Percentiles rank a stretch among this genome's conserved stretches.
phyloP scores from a whole-genome alignment of 2,888 invertebrate genomes.

The Ectemnius lituratus region DNA sequence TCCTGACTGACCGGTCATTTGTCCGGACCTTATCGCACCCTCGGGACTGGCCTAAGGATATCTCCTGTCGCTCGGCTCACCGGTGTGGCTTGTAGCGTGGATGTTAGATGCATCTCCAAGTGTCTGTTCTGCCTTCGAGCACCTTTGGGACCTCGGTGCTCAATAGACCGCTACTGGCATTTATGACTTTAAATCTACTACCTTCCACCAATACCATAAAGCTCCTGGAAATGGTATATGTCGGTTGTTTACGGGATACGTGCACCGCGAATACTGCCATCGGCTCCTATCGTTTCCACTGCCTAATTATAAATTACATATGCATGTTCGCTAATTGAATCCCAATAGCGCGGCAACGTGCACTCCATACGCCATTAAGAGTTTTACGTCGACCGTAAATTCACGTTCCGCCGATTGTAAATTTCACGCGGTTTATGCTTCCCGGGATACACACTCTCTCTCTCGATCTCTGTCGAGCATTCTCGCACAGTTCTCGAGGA shows the following conservation, averaged over 20 bases:
- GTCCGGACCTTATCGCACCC: conserved; percentile 76
- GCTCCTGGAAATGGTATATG: conserved; percentile 16
- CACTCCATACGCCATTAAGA: neutral
- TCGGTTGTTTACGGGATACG: conserved; percentile 29
- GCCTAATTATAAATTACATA: conserved; percentile 4
- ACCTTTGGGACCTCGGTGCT: conserved; percentile 39
- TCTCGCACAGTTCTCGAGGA: neutral
- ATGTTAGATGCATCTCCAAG: conserved; percentile 59
- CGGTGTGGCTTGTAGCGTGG: conserved; percentile 46
- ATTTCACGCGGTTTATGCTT: no score
- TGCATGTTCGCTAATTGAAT: conserved; percentile 1
- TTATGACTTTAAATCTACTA: conserved; percentile 45
- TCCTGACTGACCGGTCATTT: conserved; percentile 73
- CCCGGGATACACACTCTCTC: no score
- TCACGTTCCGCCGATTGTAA: no score
- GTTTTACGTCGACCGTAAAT: neutral
- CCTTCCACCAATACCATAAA: conserved; percentile 34
- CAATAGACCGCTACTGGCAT: conserved; percentile 19
- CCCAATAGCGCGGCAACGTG: neutral
- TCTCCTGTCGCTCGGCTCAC: conserved; percentile 12
- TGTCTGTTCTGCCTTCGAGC: conserved; percentile 29
- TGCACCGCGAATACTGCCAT: neutral
- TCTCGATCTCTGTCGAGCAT: neutral
- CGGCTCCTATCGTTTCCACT: conserved; percentile 19
- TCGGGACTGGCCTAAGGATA: conserved; percentile 64